Conservation (phyloP, 1,140 invertebrate species). For the Caenorhabditis latens region DNA sequence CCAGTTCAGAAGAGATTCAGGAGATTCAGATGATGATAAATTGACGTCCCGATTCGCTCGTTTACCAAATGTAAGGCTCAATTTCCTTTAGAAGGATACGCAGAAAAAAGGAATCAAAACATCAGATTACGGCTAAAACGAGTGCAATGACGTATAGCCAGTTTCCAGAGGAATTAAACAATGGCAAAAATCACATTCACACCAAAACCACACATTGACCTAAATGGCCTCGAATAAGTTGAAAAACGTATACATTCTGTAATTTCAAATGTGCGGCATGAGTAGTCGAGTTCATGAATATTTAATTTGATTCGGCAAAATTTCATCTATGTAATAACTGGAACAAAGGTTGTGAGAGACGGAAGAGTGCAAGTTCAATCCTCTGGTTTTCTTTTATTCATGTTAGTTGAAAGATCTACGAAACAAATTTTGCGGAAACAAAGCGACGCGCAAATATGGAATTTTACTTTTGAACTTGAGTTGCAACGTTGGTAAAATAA, state of each 20-base stretch:
- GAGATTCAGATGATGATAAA: slow-evolving; percentile 15
- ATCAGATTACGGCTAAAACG: neutral
- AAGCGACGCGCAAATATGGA: neutral
- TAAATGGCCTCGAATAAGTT: neutral
- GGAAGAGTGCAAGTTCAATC: slow-evolving; percentile 5
- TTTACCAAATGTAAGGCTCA: neutral
- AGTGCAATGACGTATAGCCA: slow-evolving; percentile 1
- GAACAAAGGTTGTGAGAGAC: slow-evolving; percentile 19
- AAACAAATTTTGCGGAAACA: neutral
- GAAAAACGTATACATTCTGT: neutral
- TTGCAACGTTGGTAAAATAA: no score
- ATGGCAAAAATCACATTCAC: neutral
- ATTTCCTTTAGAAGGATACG: neutral
- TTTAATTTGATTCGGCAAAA: slow-evolving; percentile 10
- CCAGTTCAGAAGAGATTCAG: neutral
- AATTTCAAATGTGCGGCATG: neutral
- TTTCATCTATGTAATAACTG: slow-evolving; percentile 1
- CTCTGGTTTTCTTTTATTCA: slow-evolving; percentile 3
- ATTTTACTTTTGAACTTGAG: no score
- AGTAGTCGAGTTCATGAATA: slow-evolving; percentile 33
- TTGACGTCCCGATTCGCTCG: neutral
- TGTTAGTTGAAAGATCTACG: slow-evolving; percentile 3
- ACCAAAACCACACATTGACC: neutral
- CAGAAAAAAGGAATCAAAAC: slow-evolving; percentile 4
- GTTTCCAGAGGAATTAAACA: neutral